phyloP scores from a whole-genome alignment of 2,113 vertebrate genomes.

The Sclerurus mexicanus region DNA sequence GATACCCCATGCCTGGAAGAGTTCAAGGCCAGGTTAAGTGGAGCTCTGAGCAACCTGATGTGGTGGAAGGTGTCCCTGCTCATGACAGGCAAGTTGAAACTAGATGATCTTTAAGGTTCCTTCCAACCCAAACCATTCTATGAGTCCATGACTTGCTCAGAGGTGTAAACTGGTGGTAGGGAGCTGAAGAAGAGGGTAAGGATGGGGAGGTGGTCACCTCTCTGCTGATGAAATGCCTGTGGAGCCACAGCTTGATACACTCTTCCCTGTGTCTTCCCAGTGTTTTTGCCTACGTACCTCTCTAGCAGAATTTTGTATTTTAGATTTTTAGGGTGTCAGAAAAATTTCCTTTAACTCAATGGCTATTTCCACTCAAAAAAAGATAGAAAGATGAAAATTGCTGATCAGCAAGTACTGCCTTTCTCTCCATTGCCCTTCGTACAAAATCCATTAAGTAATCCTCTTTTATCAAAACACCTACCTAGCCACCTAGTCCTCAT shows the following conservation, averaged over 20 bases:
- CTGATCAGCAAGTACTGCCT: neutral
- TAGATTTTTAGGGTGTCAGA: neutral
- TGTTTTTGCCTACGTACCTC: neutral
- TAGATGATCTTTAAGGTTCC: no score
- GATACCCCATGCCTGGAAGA: no score
- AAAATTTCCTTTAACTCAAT: neutral
- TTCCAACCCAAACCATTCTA: no score
- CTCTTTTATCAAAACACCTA: neutral
- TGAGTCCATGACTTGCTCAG: neutral
- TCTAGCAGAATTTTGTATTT: neutral
- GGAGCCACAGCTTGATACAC: neutral
- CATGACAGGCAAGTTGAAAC: no score
- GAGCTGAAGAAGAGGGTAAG: rapidly evolving
- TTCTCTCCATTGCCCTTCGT: rapidly evolving
- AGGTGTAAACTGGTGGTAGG: neutral
- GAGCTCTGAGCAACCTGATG: no score
- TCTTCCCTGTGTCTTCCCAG: no score
- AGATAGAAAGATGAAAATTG: neutral
- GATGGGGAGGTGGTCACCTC: neutral
- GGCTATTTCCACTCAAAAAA: neutral
- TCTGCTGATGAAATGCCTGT: neutral
- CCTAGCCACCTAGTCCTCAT: neutral
- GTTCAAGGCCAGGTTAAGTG: no score
- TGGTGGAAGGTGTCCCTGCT: no score
- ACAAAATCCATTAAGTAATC: neutral